These are phyloP conservation scores for Sturnus vulgaris DNA, from an alignment of 2,113 vertebrate species.

Conservation along the genomic window DNA sequence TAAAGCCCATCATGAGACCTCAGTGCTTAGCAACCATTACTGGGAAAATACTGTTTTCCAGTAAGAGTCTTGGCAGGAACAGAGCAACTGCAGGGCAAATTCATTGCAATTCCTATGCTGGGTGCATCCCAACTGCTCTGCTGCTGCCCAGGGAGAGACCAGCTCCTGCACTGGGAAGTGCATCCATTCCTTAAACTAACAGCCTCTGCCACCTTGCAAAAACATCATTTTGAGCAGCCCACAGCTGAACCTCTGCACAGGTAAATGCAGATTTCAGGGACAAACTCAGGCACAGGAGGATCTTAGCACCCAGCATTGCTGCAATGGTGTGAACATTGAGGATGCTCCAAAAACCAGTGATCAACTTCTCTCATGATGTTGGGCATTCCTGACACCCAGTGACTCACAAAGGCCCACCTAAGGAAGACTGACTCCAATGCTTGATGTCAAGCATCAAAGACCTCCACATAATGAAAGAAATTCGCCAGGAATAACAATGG, in stretches of 20 bases:
- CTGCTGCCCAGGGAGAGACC: neutral
- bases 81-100: slow-evolving; percentile 11
- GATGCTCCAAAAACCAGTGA: neutral
- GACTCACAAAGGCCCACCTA: neutral
- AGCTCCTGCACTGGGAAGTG: neutral
- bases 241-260: rapidly evolving
- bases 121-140: neutral
- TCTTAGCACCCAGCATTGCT: neutral
- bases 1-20: slow-evolving; percentile 17
- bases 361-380: rapidly evolving
- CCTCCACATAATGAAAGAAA: neutral
- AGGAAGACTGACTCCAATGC: neutral
- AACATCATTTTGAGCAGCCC: neutral
- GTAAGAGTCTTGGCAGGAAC: slow-evolving; percentile 16
- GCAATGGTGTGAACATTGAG: too few relatives aligned
- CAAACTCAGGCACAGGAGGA: neutral
- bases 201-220: neutral
- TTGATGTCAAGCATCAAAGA: slow-evolving; percentile 28
- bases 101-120: neutral
- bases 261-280: neutral
- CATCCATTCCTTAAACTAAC: neutral
- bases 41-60: slow-evolving; percentile 46
- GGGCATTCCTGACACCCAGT: neutral
- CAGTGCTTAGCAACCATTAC: slow-evolving; percentile 37
- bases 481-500: neutral